These are phyloP conservation scores for Seriola dumerili DNA, from an alignment of 2,113 vertebrate genomes.

Conservation along the genomic window DNA sequence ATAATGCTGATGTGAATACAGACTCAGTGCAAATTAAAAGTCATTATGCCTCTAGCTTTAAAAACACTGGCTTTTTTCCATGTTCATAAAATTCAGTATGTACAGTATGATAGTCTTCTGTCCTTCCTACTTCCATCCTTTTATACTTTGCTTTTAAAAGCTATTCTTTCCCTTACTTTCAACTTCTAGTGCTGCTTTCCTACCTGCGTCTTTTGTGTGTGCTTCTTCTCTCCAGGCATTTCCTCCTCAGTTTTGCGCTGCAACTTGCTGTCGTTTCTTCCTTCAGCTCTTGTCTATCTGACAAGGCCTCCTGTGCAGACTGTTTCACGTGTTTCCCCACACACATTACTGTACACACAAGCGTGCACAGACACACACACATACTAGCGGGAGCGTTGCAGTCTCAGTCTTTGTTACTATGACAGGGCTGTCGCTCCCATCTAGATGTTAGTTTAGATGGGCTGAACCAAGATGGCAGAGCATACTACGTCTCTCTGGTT, in stretches of 20 bases:
- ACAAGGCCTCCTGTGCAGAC: conserved; percentile 31
- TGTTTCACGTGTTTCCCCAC: conserved; percentile 6
- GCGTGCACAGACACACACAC: neutral
- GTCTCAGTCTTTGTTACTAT: conserved; percentile 38
- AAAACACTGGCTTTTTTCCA: neutral
- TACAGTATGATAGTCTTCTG: neutral
- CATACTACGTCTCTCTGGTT: conserved; percentile 13
- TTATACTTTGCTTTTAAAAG: conserved; percentile 21
- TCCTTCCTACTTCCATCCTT: conserved; percentile 16
- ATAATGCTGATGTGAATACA: conserved; percentile 71
- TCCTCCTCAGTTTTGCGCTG: conserved; percentile 24
- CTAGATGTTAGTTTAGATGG: conserved; percentile 39
- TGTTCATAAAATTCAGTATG: conserved; percentile 21
- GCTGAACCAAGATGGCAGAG: conserved; percentile 38
- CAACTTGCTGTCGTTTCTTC: conserved; percentile 33
- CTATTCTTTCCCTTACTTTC: conserved; percentile 1
- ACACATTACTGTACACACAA: conserved; percentile 14
- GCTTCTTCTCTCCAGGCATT: conserved; percentile 38
- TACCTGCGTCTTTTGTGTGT: conserved; percentile 20
- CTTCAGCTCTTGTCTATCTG: conserved; percentile 29
- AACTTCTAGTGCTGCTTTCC: conserved; percentile 5
- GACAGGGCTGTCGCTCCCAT: conserved; percentile 42
- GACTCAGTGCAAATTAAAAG: conserved; percentile 57
- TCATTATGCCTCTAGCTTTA: conserved; percentile 33
- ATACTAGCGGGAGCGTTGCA: neutral